Evolutionary conservation across 2,113 vertebrate genomes (phyloP), one percentile per base, ranked within the genome.

Genomic region (Ceratotherium simum): DNA sequence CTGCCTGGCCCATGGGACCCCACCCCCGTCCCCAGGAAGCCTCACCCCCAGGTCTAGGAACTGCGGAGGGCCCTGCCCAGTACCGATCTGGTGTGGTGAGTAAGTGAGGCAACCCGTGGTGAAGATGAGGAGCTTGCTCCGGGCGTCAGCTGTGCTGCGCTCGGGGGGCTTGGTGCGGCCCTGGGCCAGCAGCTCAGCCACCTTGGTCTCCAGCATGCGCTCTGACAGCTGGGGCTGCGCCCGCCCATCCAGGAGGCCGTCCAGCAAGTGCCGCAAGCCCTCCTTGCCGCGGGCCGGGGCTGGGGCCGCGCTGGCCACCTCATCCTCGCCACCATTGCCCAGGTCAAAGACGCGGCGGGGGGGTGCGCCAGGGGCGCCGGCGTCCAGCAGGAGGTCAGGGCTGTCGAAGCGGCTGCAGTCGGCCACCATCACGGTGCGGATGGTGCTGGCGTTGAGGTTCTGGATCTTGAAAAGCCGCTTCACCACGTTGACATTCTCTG

Each of bases 401-500:
- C 97, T 99, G 97, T 99, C 99, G 0, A 99, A 99, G 0, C 99
- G 99, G 91, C 99, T 99, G 96, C 99, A 99, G 99, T 99, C 99
- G 0, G 99, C 99, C 97, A 99, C 99, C 99, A 99, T 99, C 95
- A 99, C 99, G 0, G 99, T 99, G 86, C 99, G 99, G 97, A 99
- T 99, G 46, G 99, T 99, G 99, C 99, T 99, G 97, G 99, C 99
- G 0, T 99, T 99, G 91, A 99, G 97, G 98, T 99, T 99, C 98
- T 99, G 99, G 98, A 99, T 99, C 98, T 99, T 99, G 97, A 99
- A 99, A n/a, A 99, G 99, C 54, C 99, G 99, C 98, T 99, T 99
- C 56, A 99, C 99, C 46, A 99, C 99, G 0, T 99, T 99, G 86
- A 99, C 99, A 0, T 99, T 99, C 98, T 99, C 99, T 0, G 99